A percentile compares a stretch with the other conserved stretches of the same genome.
phyloP scores from a whole-genome alignment of 2,888 invertebrate genomes.

The Tuberolachnus salignus region DNA sequence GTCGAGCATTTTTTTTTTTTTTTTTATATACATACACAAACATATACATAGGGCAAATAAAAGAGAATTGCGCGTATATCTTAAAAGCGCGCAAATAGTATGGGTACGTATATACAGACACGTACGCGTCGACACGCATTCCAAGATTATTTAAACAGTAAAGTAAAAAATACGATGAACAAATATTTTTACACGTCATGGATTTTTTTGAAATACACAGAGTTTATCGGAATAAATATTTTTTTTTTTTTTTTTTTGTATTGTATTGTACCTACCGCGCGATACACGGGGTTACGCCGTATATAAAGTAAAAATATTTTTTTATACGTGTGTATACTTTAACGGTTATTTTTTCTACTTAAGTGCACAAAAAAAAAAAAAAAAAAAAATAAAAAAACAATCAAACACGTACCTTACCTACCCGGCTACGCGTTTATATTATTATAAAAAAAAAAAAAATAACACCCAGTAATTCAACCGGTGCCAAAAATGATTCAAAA shows the following conservation, averaged over 20 bases:
- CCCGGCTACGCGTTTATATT: no score
- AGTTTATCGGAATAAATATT: background rate
- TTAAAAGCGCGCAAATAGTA: background rate
- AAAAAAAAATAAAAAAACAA: no score
- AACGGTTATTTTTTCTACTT: no score
- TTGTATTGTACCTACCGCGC: background rate
- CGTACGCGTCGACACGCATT: background rate
- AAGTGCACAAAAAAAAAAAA: no score
- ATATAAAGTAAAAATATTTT: no score
- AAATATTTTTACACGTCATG: constrained; percentile 17
- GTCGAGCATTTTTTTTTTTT: no score
- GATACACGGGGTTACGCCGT: background rate
- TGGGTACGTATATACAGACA: background rate
- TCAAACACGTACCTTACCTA: no score
- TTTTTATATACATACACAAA: background rate
- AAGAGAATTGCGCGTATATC: background rate
- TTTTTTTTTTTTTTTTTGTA: no score
- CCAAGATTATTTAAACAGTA: constrained; percentile 11
- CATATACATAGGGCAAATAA: background rate
- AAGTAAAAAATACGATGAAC: background rate
- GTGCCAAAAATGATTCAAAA: no score
- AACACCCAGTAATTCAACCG: no score
- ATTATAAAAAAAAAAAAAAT: no score
- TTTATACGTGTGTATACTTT: no score
- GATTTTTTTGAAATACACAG: background rate